Conservation (phyloP, 2,888 invertebrate species). For the Lissocephala sabroskyi region DNA sequence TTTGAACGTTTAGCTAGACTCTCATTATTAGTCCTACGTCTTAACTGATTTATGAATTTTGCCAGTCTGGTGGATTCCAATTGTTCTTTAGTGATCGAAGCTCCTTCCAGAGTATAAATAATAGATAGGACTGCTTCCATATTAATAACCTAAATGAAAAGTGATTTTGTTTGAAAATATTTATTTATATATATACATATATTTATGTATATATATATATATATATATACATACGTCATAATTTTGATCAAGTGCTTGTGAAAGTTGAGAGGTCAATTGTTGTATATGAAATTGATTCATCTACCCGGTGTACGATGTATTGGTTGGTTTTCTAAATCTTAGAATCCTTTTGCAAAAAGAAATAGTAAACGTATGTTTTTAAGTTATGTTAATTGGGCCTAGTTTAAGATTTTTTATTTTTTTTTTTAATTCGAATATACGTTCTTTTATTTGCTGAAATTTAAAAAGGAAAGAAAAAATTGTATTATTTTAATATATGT, state of each 20-base stretch:
- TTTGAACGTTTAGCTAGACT: slow-evolving; percentile 91
- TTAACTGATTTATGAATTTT: slow-evolving; percentile 92
- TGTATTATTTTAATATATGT: too few relatives aligned
- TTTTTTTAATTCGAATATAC: too few relatives aligned
- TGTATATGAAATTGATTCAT: slow-evolving; percentile 84
- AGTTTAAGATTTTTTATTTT: too few relatives aligned
- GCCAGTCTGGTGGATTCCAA: slow-evolving; percentile 91
- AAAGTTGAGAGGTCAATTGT: slow-evolving; percentile 96
- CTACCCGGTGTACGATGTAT: slow-evolving; percentile 68
- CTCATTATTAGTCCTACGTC: slow-evolving; percentile 88
- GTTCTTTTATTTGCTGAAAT: too few relatives aligned
- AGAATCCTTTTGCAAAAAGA: too few relatives aligned
- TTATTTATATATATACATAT: background rate
- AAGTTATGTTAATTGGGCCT: too few relatives aligned
- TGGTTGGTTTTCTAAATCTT: too few relatives aligned
- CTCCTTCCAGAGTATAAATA: slow-evolving; percentile 94
- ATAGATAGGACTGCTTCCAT: slow-evolving; percentile 94
- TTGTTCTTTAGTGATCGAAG: slow-evolving; percentile 72
- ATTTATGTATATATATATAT: background rate
- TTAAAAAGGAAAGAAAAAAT: too few relatives aligned
- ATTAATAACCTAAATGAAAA: slow-evolving; percentile 88
- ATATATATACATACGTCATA: slow-evolving; percentile 89
- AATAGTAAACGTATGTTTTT: too few relatives aligned
- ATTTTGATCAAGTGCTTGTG: slow-evolving; percentile 96
- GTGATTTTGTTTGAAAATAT: too few relatives aligned